Evolutionary conservation across 1,140 invertebrate species (phyloP).

Genomic region (Steinernema khuongi): DNA sequence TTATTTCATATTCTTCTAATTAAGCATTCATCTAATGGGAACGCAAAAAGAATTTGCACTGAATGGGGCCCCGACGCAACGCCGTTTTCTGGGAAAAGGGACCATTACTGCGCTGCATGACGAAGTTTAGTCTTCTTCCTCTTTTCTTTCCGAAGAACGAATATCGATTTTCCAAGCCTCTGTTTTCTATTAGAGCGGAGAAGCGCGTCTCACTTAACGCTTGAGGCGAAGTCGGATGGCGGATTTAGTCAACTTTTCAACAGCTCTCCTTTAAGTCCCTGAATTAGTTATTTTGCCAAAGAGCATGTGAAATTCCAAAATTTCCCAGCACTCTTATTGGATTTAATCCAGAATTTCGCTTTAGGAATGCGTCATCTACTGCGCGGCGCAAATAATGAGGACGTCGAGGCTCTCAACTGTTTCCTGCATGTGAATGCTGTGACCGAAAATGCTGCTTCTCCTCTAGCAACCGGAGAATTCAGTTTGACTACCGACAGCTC

Average conservation of each 20-base stretch:
- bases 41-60: slow-evolving; percentile 12
- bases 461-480: slow-evolving; percentile 39
- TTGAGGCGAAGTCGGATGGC: not conserved
- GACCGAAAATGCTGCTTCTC: slow-evolving; percentile 48
- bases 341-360: too few relatives aligned
- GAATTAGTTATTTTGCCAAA: not conserved
- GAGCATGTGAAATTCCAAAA: too few relatives aligned
- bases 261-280: not conserved
- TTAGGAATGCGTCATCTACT: slow-evolving; percentile 44
- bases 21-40: slow-evolving; percentile 17
- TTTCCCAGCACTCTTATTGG: too few relatives aligned
- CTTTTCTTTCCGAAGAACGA: not conserved
- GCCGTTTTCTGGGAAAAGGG: not conserved
- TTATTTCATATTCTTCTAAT: not conserved
- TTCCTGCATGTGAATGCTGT: slow-evolving; percentile 45
- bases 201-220: not conserved
- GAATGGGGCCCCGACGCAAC: not conserved
- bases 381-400: slow-evolving; percentile 39
- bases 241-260: not conserved
- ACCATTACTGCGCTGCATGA: not conserved
- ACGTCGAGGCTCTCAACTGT: slow-evolving; percentile 35
- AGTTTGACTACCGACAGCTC: slow-evolving; percentile 38
- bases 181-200: not conserved
- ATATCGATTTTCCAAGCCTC: not conserved
- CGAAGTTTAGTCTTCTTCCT: slow-evolving; percentile 9